Evolutionary conservation across 2,888 invertebrate species (phyloP).

Genomic region (Syritta pipiens): DNA sequence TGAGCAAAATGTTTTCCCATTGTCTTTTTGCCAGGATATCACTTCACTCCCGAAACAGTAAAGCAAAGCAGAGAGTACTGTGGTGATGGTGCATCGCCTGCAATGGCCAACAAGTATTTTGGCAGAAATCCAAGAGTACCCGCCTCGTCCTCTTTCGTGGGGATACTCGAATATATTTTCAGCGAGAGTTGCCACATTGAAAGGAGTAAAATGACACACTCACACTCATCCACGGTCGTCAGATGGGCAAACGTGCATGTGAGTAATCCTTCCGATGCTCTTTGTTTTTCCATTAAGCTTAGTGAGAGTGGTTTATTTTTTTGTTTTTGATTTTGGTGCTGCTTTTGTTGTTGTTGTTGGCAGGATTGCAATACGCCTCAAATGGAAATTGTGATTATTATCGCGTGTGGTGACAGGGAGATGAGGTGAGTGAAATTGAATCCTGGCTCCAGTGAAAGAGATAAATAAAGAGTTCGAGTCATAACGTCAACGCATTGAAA

Average conservation of each 20-base stretch:
- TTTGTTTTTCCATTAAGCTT: constrained; percentile 33
- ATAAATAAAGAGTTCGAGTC: background rate
- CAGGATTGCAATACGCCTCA: background rate
- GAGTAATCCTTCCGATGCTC: constrained; percentile 30
- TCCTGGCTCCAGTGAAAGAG: too few relatives aligned
- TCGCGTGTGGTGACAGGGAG: constrained; percentile 21
- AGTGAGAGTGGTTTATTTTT: too few relatives aligned
- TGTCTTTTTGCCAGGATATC: constrained; percentile 54
- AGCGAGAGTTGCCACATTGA: constrained; percentile 21
- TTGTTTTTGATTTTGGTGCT: too few relatives aligned
- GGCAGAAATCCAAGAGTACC: constrained; percentile 45
- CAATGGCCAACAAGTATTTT: constrained; percentile 64
- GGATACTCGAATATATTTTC: constrained; percentile 18
- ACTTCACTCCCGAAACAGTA: constrained; percentile 19
- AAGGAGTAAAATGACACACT: background rate
- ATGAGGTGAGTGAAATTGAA: constrained; percentile 18
- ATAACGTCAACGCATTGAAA: constrained; percentile 1
- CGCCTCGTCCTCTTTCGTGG: background rate
- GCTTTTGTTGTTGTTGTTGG: background rate
- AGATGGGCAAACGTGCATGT: constrained; percentile 28
- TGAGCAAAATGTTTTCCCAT: constrained; percentile 60
- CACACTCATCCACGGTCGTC: background rate
- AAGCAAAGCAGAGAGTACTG: background rate
- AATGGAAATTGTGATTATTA: constrained; percentile 48
- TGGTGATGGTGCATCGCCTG: constrained; percentile 20